Percentiles rank a stretch among this genome's conserved stretches.
phyloP scores from a whole-genome alignment of 2,888 invertebrate genomes.

The Suillia variegata region DNA sequence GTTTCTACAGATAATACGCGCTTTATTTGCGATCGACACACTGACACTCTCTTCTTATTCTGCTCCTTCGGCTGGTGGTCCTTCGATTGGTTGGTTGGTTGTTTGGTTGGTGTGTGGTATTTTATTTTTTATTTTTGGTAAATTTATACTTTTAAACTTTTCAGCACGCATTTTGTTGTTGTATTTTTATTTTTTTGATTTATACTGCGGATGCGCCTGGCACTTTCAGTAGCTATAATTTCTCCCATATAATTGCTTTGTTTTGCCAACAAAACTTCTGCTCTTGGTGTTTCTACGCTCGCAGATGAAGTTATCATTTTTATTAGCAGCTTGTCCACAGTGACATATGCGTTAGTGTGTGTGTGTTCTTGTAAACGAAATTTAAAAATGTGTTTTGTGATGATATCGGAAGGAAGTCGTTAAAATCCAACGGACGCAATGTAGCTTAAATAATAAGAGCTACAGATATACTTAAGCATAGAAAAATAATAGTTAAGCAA shows the following conservation, averaged over 20 bases:
- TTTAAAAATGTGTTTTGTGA: too few species aligned
- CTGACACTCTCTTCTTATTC: neutral
- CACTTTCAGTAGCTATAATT: slow-evolving; percentile 14
- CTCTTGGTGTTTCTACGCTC: neutral
- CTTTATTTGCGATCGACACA: neutral
- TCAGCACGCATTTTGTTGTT: neutral
- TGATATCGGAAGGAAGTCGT: neutral
- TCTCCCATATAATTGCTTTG: slow-evolving; percentile 5
- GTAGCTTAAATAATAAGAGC: neutral
- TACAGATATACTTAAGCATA: neutral
- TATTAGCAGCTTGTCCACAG: neutral
- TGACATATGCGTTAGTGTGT: neutral
- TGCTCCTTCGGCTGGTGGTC: neutral
- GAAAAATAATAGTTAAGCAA: neutral
- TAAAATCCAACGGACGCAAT: neutral
- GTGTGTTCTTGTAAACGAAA: neutral
- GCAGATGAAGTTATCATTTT: slow-evolving; percentile 3
- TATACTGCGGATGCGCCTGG: slow-evolving; percentile 55
- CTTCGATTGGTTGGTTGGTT: neutral
- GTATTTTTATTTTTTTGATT: slow-evolving; percentile 36
- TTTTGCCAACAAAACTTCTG: neutral
- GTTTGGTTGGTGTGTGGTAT: too few species aligned
- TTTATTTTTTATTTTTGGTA: too few species aligned
- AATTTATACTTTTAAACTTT: neutral
- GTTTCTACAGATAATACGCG: neutral